phyloP scores from a whole-genome alignment of 1,140 invertebrate species.

The Drosophila lini region DNA sequence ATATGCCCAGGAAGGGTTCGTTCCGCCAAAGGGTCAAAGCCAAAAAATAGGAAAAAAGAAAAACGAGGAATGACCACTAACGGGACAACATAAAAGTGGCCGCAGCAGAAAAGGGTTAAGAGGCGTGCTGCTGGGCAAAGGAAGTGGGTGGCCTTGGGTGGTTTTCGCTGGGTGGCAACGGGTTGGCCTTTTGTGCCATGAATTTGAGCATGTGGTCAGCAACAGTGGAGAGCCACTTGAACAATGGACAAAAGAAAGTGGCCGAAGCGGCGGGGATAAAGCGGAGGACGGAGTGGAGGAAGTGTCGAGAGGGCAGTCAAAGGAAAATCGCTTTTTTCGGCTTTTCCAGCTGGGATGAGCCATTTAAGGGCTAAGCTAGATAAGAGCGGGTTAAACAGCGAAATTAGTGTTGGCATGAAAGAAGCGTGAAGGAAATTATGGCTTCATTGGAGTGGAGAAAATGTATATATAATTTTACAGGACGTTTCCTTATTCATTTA shows the following conservation, averaged over 20 bases:
- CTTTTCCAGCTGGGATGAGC: slow-evolving; percentile 41
- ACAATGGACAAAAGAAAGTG: slow-evolving; percentile 33
- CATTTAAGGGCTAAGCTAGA: slow-evolving; percentile 38
- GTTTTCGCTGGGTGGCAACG: slow-evolving; percentile 15
- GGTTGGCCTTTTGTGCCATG: slow-evolving; percentile 44
- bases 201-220: slow-evolving; percentile 77
- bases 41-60: slow-evolving; percentile 1
- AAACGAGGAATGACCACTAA: slow-evolving; percentile 63
- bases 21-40: slow-evolving; percentile 54
- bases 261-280: neutral
- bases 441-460: neutral
- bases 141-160: slow-evolving; percentile 29
- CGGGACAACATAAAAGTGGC: slow-evolving; percentile 70
- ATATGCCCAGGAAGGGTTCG: slow-evolving; percentile 54
- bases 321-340: slow-evolving; percentile 32
- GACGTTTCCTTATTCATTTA: neutral
- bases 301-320: slow-evolving; percentile 35
- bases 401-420: slow-evolving; percentile 21
- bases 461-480: neutral
- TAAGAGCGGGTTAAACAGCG: slow-evolving; percentile 36
- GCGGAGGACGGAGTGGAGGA: neutral
- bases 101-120: slow-evolving; percentile 65
- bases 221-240: slow-evolving; percentile 52
- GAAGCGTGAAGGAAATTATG: neutral
- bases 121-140: slow-evolving; percentile 56